These are phyloP conservation scores for Crotalus helleri DNA, from an alignment of 2,113 vertebrate species.

Conservation along the genomic window DNA sequence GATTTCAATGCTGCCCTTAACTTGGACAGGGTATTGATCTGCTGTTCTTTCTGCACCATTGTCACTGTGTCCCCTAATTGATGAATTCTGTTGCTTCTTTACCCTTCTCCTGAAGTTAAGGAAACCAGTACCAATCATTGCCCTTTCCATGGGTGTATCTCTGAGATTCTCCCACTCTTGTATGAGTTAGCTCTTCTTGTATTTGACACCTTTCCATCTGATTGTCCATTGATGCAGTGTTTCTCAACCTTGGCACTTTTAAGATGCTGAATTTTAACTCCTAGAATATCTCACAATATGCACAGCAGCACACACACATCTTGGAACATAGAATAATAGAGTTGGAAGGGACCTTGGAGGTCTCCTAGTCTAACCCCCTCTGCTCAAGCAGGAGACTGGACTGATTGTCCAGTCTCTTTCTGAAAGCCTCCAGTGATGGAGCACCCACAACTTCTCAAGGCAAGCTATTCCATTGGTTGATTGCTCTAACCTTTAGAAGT, in stretches of 20 bases:
- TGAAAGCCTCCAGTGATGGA: background rate
- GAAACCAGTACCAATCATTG: background rate
- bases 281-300: background rate
- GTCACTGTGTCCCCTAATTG: background rate
- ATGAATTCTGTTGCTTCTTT: background rate
- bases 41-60: background rate
- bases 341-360: background rate
- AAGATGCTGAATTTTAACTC: background rate
- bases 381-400: background rate
- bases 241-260: background rate
- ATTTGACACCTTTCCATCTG: background rate
- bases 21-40: background rate
- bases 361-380: background rate
- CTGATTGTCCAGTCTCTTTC: background rate
- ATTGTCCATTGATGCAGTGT: background rate
- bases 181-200: background rate
- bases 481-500: background rate
- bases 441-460: background rate
- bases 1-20: background rate
- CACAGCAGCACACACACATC: background rate
- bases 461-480: background rate
- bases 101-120: background rate
- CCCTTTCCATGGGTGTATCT: background rate
- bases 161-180: background rate
- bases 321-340: background rate